Evolutionary conservation across 2,888 invertebrate species (phyloP).

Genomic region (Branchipolynoe longqiensis): DNA sequence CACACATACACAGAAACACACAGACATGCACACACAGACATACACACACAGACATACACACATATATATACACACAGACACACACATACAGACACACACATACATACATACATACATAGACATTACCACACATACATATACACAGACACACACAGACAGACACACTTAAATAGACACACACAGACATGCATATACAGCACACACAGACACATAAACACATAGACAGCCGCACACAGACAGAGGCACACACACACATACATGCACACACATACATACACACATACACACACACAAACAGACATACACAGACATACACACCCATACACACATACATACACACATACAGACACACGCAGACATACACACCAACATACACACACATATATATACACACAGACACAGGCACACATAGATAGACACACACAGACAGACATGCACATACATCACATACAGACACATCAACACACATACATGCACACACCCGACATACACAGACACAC

Average conservation of each 20-base stretch:
- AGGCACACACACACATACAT: not conserved
- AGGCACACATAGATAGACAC: not conserved
- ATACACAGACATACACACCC: not conserved
- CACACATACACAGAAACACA: constrained; percentile 2
- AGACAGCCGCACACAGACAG: no score
- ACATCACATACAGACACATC: not conserved
- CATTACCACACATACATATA: not conserved
- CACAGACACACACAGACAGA: not conserved
- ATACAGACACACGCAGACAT: not conserved
- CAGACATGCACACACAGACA: not conserved
- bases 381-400: not conserved
- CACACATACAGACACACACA: not conserved
- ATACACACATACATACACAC: not conserved
- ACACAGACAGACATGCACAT: not conserved
- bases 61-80: not conserved
- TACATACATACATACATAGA: constrained; percentile 6
- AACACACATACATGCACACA: not conserved
- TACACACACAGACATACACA: not conserved
- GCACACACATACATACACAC: not conserved
- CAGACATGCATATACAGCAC: not conserved
- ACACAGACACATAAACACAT: not conserved
- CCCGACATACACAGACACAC: not conserved
- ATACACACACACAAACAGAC: not conserved
- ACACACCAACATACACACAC: not conserved
- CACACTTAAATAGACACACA: not conserved